Evolutionary conservation across 2,797 vertebrate species (phyloP), one percentile per base, ranked within the genome.

Genomic region (Coranthus polyacanthus): DNA sequence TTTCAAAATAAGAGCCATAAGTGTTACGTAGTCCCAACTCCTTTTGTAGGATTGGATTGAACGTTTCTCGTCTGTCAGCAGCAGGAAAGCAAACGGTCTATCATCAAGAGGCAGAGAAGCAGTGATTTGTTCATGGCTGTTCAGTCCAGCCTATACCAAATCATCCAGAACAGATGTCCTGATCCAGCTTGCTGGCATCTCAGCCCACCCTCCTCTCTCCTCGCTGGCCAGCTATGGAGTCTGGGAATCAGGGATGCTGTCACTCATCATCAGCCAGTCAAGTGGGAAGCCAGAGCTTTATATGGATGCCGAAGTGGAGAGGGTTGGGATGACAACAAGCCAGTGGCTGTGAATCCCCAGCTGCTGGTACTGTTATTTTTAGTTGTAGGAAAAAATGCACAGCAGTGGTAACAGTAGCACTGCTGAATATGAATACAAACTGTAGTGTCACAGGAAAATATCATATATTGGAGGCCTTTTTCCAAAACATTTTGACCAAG

Each of bases 171-270:
- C 72, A 72, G 60, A 70, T 67, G 46, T 50, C 52, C 63, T 29
- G 72, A 77, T 82, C 57, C 78, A 73, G 78, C 71, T 80, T 13
- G 12, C 64, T 87, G 85, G 72, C 82, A 85, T 84, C 79, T 60
- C 50, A 64, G 60, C 57, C 55, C 63, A 56, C 47, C 39, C 61
- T 53, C 60, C 39, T 64, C 52, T 66, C 46, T 39, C 21, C 63
- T 38, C 41, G 38, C 61, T 74, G 55, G 71, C 68, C 16, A 16
- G 34, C 65, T 65, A 47, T 36, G 37, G 53, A 66, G 66, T 74
- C 81, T 84, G 78, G 76, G 64, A 88, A 79, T 72, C 79, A 75
- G 64, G 64, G 79, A 83, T 75, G 65, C 85, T 83, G 82, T 84
- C 87, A 80, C 50, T 90, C 84, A 84, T 63, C 68, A 72, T 88